phyloP scores from a whole-genome alignment of 2,113 vertebrate species.

The Labrus mixtus region DNA sequence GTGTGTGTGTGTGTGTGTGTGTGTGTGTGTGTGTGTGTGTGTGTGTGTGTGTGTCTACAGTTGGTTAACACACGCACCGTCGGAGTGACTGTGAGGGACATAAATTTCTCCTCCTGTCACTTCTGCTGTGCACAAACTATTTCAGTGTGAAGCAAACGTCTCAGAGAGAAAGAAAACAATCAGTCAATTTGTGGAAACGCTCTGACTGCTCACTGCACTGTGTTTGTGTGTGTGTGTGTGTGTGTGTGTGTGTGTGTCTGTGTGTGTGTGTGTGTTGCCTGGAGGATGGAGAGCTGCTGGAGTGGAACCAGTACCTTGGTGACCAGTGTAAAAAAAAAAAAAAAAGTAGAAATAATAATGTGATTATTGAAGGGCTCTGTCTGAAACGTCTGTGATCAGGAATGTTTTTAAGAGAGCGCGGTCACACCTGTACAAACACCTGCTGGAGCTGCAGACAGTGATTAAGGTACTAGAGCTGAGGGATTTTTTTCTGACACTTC shows the following conservation, averaged over 20 bases:
- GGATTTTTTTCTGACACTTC: background rate
- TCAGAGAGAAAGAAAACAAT: conserved; percentile 33
- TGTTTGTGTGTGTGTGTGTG: conserved; percentile 19
- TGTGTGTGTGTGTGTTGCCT: background rate
- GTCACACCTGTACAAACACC: background rate
- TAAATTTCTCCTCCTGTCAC: conserved; percentile 41
- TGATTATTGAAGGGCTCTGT: background rate
- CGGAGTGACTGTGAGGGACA: conserved; percentile 1
- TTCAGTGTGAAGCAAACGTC: conserved; percentile 32
- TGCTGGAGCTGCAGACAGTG: background rate
- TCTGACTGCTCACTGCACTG: background rate
- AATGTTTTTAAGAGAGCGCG: background rate
- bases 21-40: too few relatives aligned
- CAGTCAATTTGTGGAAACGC: conserved; percentile 19
- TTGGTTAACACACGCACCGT: background rate
- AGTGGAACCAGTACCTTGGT: background rate
- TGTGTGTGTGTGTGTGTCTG: conserved; percentile 14
- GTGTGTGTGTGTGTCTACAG: background rate
- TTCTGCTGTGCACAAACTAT: conserved; percentile 43
- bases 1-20: too few relatives aligned
- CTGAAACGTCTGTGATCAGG: background rate
- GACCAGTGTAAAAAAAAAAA: background rate
- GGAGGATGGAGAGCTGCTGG: background rate
- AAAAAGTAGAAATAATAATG: background rate
- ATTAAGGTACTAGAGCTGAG: background rate